These are phyloP conservation scores for Emydoidea blandingii DNA, from an alignment of 2,797 vertebrate genomes.

Conservation along the genomic window DNA sequence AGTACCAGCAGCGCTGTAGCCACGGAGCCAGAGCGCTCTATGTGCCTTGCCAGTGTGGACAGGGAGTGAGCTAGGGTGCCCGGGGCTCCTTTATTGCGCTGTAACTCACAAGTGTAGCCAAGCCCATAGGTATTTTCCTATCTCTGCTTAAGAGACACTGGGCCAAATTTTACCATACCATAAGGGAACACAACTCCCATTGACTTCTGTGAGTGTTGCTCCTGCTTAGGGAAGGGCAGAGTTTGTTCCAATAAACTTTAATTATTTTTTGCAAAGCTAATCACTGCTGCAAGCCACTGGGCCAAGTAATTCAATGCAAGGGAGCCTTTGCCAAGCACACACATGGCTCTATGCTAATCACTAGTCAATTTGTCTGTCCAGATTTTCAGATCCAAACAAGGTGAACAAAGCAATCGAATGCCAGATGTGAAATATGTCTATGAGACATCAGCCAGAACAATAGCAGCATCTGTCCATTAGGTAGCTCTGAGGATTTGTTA, in stretches of 20 bases:
- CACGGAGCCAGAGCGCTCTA: no score
- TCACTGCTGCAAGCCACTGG: neutral
- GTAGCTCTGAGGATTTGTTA: neutral
- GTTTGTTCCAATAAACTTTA: constrained; percentile 14
- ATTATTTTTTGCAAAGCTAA: constrained; percentile 2
- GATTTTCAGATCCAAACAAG: constrained; percentile 17
- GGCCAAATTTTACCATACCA: neutral
- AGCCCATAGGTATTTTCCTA: neutral
- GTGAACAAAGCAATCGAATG: neutral
- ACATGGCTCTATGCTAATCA: neutral
- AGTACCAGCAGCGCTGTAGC: no score
- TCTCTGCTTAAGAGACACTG: neutral
- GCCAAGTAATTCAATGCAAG: neutral
- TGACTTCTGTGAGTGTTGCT: neutral
- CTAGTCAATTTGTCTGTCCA: neutral
- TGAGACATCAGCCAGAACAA: neutral
- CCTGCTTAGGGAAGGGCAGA: neutral
- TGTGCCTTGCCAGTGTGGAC: no score
- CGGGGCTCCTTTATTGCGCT: no score
- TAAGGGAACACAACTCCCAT: neutral
- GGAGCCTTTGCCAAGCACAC: neutral
- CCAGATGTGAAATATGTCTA: neutral
- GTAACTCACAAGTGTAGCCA: no score
- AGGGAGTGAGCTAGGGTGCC: no score
- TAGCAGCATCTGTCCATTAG: neutral